A percentile compares a stretch with the other conserved stretches of the same genome.
Evolutionary conservation across 2,888 invertebrate genomes (phyloP).

Genomic region (Baronia brevicornis): DNA sequence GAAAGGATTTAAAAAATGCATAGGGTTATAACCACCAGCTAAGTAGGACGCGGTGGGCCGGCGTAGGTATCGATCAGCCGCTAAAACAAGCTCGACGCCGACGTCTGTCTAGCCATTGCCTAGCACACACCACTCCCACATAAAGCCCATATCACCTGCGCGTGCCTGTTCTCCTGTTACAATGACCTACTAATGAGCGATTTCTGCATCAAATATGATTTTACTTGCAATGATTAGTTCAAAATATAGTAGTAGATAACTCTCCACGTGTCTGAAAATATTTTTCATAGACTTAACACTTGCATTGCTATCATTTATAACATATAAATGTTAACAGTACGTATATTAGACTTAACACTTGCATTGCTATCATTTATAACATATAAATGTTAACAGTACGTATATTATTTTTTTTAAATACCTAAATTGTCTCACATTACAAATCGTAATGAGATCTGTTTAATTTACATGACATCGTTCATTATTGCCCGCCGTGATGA

Average conservation of each 20-base stretch:
- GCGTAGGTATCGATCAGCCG: slow-evolving; percentile 61
- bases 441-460: slow-evolving; percentile 64
- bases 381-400: not conserved
- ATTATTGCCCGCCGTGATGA: slow-evolving; percentile 63
- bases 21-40: slow-evolving; percentile 47
- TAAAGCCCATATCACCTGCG: slow-evolving; percentile 47
- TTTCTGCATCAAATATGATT: no score
- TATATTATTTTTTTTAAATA: slow-evolving; percentile 23
- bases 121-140: slow-evolving; percentile 38
- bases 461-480: slow-evolving; percentile 57
- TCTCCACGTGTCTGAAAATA: no score
- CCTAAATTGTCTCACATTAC: slow-evolving; percentile 55
- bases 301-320: slow-evolving; percentile 9
- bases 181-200: slow-evolving; percentile 59
- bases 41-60: slow-evolving; percentile 62
- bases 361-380: slow-evolving; percentile 8
- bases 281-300: no score
- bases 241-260: no score
- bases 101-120: slow-evolving; percentile 52
- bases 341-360: no score
- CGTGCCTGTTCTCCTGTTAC: slow-evolving; percentile 45
- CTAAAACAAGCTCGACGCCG: slow-evolving; percentile 57
- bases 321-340: not conserved
- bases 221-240: no score
- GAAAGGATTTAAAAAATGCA: slow-evolving; percentile 49